Evolutionary conservation across 2,797 vertebrate species (phyloP).

Genomic region (Chelmon rostratus): DNA sequence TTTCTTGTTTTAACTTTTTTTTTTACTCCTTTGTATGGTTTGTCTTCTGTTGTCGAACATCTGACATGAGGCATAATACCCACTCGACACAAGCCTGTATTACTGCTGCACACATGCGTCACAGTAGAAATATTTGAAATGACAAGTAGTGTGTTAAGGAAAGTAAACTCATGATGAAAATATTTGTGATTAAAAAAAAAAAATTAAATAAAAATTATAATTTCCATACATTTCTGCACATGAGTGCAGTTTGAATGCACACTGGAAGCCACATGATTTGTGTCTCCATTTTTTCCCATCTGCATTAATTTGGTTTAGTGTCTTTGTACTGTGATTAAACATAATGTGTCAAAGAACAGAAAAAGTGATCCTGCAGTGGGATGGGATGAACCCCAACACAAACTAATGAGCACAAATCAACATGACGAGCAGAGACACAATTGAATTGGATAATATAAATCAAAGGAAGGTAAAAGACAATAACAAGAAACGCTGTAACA

Average conservation of each 20-base stretch:
- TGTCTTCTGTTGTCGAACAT: not conserved
- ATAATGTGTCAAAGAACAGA: not conserved
- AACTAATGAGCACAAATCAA: slow-evolving; percentile 58
- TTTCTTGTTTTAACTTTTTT: not conserved
- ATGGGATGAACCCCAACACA: slow-evolving; percentile 5
- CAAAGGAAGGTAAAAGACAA: slow-evolving; percentile 41
- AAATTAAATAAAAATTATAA: too few species aligned
- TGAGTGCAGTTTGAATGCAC: not conserved
- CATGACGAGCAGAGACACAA: slow-evolving; percentile 2
- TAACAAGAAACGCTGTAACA: slow-evolving; percentile 24
- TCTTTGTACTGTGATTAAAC: slow-evolving; percentile 25
- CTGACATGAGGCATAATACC: not conserved
- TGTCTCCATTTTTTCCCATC: not conserved
- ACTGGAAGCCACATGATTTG: not conserved
- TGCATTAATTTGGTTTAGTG: slow-evolving; percentile 18
- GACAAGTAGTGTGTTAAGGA: not conserved
- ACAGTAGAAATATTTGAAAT: not conserved
- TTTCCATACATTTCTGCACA: too few species aligned
- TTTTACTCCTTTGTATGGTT: not conserved
- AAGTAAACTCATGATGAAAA: not conserved
- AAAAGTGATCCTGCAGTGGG: not conserved
- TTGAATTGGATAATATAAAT: slow-evolving; percentile 52
- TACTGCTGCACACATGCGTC: not conserved
- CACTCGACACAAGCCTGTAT: not conserved
- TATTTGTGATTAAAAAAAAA: not conserved